Conservation (phyloP, 2,797 vertebrate genomes). For the Cossypha heuglini region DNA sequence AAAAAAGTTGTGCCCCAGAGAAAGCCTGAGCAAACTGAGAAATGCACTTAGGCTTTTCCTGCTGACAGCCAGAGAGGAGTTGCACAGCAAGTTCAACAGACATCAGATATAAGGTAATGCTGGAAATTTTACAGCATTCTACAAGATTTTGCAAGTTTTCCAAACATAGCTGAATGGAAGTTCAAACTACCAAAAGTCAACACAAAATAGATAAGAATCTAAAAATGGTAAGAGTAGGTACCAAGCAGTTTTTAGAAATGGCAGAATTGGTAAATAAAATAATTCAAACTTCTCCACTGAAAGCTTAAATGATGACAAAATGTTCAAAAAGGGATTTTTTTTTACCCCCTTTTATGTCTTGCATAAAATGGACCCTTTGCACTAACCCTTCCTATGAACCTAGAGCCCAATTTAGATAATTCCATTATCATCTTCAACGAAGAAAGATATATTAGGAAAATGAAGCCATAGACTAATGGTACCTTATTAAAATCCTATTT, state of each 20-base stretch:
- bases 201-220: background rate
- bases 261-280: background rate
- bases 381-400: background rate
- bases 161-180: background rate
- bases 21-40: background rate
- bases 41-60: background rate
- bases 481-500: conserved; percentile 82
- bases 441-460: conserved; percentile 65
- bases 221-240: background rate
- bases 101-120: background rate
- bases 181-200: background rate
- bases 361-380: background rate
- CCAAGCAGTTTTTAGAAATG: background rate
- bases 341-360: background rate
- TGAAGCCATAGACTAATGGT: conserved; percentile 76
- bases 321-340: background rate
- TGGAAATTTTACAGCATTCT: background rate
- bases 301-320: background rate
- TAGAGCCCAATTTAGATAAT: background rate
- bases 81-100: background rate
- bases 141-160: background rate
- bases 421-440: conserved; percentile 35
- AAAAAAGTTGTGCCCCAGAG: conserved; percentile 8
- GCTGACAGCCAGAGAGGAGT: background rate
- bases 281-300: background rate